A percentile compares a stretch with the other conserved stretches of the same genome.
Conservation (phyloP, 2,797 vertebrate genomes). For the Danio tinwini region DNA sequence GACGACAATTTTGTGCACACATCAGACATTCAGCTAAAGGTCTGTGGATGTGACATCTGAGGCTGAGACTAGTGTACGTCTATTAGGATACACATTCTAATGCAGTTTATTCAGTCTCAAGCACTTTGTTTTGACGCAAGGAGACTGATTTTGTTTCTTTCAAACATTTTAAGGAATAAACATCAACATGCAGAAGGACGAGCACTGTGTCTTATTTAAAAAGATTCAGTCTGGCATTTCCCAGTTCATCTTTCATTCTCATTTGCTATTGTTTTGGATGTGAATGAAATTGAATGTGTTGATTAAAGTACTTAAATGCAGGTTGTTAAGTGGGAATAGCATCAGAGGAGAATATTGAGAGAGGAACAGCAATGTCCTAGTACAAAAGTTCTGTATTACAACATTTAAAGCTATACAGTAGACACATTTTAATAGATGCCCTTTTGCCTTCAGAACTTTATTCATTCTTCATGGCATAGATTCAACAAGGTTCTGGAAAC, state of each 20-base stretch:
- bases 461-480: no score
- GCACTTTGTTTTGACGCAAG: background rate
- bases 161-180: background rate
- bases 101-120: background rate
- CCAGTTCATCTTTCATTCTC: background rate
- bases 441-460: no score
- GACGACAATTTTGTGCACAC: background rate
- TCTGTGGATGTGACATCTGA: no score
- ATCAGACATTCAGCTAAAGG: no score
- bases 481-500: no score
- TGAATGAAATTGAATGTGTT: conserved; percentile 21
- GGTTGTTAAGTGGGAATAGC: background rate
- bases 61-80: background rate
- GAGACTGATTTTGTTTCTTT: background rate
- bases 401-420: background rate
- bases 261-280: background rate
- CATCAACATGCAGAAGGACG: background rate
- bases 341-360: background rate
- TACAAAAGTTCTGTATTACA: background rate
- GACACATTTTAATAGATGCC: no score
- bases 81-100: background rate
- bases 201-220: background rate
- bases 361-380: background rate
- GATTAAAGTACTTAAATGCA: conserved; percentile 10
- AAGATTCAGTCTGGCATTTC: background rate